These are phyloP conservation scores for Melangyna quadrimaculata DNA, from an alignment of 2,888 invertebrate species.

Conservation along the genomic window DNA sequence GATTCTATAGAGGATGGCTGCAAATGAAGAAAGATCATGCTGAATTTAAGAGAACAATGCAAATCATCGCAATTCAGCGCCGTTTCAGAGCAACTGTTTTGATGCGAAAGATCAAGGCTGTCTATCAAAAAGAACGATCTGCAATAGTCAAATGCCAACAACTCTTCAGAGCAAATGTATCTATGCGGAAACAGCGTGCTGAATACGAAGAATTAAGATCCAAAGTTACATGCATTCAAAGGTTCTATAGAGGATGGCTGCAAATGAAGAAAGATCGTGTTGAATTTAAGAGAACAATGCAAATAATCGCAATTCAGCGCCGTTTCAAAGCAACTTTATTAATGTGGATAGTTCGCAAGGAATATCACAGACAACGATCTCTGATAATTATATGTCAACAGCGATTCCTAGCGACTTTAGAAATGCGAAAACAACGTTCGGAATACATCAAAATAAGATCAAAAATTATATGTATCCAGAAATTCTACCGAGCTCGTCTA, in stretches of 20 bases:
- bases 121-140: constrained; percentile 73
- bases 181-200: constrained; percentile 73
- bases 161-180: constrained; percentile 76
- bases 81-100: constrained; percentile 71
- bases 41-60: constrained; percentile 1
- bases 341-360: constrained; percentile 72
- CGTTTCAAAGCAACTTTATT: constrained; percentile 71
- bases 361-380: constrained; percentile 73
- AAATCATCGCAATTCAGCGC: constrained; percentile 81
- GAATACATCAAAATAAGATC: constrained; percentile 66
- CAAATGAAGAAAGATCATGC: constrained; percentile 16
- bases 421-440: constrained; percentile 74
- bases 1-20: background rate
- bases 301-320: constrained; percentile 81
- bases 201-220: constrained; percentile 48
- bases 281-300: constrained; percentile 1
- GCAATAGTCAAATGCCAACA: constrained; percentile 72
- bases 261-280: constrained; percentile 15
- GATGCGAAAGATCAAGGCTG: constrained; percentile 73
- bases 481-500: constrained; percentile 73
- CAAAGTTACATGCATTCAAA: constrained; percentile 28
- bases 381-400: constrained; percentile 73
- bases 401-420: constrained; percentile 74
- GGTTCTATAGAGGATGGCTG: background rate
- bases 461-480: constrained; percentile 73